phyloP scores from a whole-genome alignment of 2,888 invertebrate species.

The Cataglyphis altisquamis region DNA sequence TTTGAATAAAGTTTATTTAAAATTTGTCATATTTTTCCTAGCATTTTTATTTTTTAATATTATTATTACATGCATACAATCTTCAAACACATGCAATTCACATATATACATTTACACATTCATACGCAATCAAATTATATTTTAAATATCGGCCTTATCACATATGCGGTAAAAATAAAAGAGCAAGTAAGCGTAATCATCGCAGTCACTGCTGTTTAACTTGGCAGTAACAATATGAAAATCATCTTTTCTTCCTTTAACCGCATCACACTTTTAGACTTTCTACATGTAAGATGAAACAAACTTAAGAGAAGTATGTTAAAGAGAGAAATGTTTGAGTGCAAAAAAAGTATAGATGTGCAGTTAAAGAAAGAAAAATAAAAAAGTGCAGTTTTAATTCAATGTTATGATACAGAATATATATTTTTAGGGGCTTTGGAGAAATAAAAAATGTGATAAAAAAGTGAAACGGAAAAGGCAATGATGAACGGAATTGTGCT shows the following conservation, averaged over 20 bases:
- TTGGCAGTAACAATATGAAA: slow-evolving; percentile 1
- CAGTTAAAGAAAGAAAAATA: slow-evolving; percentile 33
- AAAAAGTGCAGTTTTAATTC: not conserved
- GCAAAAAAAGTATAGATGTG: not conserved
- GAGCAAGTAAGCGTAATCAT: slow-evolving; percentile 37
- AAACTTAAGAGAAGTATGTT: not conserved
- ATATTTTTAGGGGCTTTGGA: not conserved
- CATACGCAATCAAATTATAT: not conserved
- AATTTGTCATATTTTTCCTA: not conserved
- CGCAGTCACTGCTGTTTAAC: slow-evolving; percentile 3
- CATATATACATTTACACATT: not conserved
- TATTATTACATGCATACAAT: not conserved
- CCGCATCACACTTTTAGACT: slow-evolving; percentile 3
- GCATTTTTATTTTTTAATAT: not conserved
- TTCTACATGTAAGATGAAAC: not conserved
- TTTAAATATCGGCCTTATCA: slow-evolving; percentile 1
- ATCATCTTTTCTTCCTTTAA: slow-evolving; percentile 33
- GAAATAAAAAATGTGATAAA: not conserved
- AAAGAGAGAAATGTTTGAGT: not conserved
- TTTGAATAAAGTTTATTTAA: not conserved
- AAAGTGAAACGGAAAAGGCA: not conserved
- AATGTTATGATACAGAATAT: slow-evolving; percentile 8
- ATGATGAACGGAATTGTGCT: not conserved
- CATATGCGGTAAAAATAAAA: not conserved
- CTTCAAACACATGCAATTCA: not conserved